A percentile compares a stretch with the other conserved stretches of the same genome.
phyloP scores from a whole-genome alignment of 2,888 invertebrate species.

The Choristoneura rosaceana region DNA sequence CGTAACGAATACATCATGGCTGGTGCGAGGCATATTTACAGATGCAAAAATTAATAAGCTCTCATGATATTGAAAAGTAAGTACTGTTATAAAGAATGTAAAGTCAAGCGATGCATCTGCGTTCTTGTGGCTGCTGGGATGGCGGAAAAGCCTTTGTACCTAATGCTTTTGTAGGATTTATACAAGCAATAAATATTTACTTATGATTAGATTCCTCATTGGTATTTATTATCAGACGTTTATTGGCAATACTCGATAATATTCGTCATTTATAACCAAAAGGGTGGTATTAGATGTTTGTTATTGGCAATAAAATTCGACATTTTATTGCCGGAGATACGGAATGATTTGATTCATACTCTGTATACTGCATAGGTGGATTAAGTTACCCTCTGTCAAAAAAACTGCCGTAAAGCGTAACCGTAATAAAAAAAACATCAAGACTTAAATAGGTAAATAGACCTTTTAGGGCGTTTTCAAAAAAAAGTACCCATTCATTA shows the following conservation, averaged over 20 bases:
- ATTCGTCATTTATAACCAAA: constrained; percentile 3
- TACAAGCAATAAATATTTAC: too few relatives aligned
- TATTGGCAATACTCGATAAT: neutral
- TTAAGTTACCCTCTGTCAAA: too few relatives aligned
- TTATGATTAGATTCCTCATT: neutral
- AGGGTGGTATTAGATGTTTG: neutral
- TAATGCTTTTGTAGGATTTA: too few relatives aligned
- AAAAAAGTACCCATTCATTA: too few relatives aligned
- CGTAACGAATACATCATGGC: constrained; percentile 13
- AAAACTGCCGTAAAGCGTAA: too few relatives aligned
- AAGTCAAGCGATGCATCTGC: constrained; percentile 67
- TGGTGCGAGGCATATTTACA: constrained; percentile 3
- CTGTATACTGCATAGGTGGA: too few relatives aligned
- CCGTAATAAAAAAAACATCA: too few relatives aligned
- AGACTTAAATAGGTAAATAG: too few relatives aligned
- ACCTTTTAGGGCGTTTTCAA: too few relatives aligned
- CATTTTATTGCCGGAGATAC: neutral
- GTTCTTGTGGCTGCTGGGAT: constrained; percentile 59
- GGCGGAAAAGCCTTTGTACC: too few relatives aligned
- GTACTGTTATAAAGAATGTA: constrained; percentile 48
- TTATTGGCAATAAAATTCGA: neutral
- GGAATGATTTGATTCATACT: neutral
- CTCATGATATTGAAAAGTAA: constrained; percentile 44
- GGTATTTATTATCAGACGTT: neutral
- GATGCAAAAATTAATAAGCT: constrained; percentile 60